These are phyloP conservation scores for Watsonalla cultraria DNA, from an alignment of 2,888 invertebrate species.

Conservation along the genomic window DNA sequence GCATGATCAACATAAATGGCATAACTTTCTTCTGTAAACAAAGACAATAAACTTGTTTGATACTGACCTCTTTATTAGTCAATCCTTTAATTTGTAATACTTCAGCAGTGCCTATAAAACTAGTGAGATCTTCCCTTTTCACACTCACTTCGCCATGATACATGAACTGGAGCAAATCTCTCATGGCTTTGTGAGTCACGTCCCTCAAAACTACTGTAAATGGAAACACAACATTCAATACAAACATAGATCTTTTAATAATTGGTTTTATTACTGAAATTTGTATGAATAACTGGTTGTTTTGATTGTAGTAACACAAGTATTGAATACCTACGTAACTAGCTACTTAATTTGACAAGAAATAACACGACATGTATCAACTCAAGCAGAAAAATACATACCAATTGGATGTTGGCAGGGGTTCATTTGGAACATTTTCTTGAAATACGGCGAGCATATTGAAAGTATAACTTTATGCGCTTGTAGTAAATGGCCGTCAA, in stretches of 20 bases:
- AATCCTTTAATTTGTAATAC: conserved; percentile 86
- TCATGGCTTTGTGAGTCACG: conserved; percentile 84
- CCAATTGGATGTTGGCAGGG: conserved; percentile 83
- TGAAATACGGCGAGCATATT: conserved; percentile 85
- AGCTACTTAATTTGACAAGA: no score
- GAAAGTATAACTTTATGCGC: conserved; percentile 85
- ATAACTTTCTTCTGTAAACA: no score
- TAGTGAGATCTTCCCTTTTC: conserved; percentile 83
- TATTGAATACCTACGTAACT: no score
- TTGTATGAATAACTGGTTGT: no score
- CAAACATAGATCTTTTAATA: no score
- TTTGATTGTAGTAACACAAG: no score
- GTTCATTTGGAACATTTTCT: conserved; percentile 82
- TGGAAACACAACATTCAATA: conserved; percentile 1
- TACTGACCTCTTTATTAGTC: conserved; percentile 75
- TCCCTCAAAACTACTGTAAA: conserved; percentile 83
- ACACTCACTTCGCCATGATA: conserved; percentile 88
- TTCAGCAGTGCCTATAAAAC: conserved; percentile 85
- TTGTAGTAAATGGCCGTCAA: conserved; percentile 82
- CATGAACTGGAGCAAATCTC: conserved; percentile 86
- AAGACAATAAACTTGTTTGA: no score
- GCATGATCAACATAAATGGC: no score
- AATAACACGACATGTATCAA: not conserved
- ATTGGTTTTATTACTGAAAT: no score
- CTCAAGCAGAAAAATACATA: conserved; percentile 29